Evolutionary conservation across 2,888 invertebrate genomes (phyloP), one percentile per base, ranked within the genome.

Genomic region (Diaperis boleti): DNA sequence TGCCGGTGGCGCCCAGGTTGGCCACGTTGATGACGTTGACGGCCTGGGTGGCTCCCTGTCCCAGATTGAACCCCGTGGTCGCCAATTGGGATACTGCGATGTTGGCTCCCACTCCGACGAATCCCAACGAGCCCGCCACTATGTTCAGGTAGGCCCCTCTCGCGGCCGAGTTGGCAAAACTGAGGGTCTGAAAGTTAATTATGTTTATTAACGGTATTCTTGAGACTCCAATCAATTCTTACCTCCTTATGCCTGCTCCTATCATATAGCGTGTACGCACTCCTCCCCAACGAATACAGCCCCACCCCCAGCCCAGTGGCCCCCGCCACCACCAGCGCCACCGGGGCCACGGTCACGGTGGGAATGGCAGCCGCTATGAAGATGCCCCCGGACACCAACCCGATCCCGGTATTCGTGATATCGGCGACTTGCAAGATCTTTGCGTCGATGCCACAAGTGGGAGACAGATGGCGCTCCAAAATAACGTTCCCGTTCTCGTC

Each of bases 131-230:
- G 0, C 86, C 86, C 1, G 86, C 86, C 0, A 85, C 82, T 35
- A 87, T 85, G 74, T 86, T 87, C 18, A 87, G 69, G 82, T 87
- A 87, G 52, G 86, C 86, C 42, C 85, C 85, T n/a, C 87, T 82
- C 0, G 87, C 86, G 60, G 87, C 86, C 0, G 85, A 74, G 70
- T 87, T 83, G 17, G 78, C 78, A 0, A 85, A 82, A 66, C 84
- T 85, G 49, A 86, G 81, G 10, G 74, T 81, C 84, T 85, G 13
- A 20, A 22, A 22, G 3, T 20, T 20, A 20, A 20, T 20, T 4
- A 20, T 20, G 20, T 20, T 4, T 6, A 20, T 20, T 20, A 3
- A 20, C 3, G 6, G 6, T 20, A 6, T 6, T 20, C 6, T 20
- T 20, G 6, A 20, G 4, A 6, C 20, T 20, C 20, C 20, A 20